phyloP scores from a whole-genome alignment of 1,140 invertebrate species.

The Copidosoma floridanum region DNA sequence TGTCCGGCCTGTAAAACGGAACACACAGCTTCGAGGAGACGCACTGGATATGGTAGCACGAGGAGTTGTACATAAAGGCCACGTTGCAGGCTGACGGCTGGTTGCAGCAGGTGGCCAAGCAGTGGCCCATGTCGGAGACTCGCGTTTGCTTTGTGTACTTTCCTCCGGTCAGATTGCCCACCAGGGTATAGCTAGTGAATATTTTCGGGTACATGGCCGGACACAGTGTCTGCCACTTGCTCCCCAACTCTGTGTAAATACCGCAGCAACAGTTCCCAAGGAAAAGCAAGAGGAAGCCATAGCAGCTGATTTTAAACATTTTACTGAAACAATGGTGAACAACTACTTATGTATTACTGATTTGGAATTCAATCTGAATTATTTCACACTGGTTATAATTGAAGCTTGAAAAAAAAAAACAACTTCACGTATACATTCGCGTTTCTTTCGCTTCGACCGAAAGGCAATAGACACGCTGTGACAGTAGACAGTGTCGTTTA shows the following conservation, averaged over 20 bases:
- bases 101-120: constrained; percentile 72
- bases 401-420: no score
- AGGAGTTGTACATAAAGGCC: constrained; percentile 71
- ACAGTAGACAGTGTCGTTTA: no score
- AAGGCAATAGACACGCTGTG: no score
- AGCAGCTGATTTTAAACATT: constrained; percentile 36
- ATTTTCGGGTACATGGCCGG: constrained; percentile 42
- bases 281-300: constrained; percentile 39
- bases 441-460: no score
- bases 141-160: constrained; percentile 61
- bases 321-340: constrained; percentile 40
- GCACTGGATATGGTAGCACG: constrained; percentile 77
- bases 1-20: constrained; percentile 61
- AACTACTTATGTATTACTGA: no score
- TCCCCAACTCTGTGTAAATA: constrained; percentile 41
- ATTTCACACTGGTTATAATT: no score
- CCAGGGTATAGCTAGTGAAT: constrained; percentile 50
- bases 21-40: constrained; percentile 68
- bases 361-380: no score
- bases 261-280: constrained; percentile 40
- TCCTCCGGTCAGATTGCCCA: constrained; percentile 62
- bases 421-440: no score
- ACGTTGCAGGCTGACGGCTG: constrained; percentile 71
- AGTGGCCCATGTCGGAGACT: constrained; percentile 61
- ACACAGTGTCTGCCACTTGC: constrained; percentile 44